These are phyloP conservation scores for Loxodonta africana DNA, from an alignment of 2,113 vertebrate genomes.

Conservation along the genomic window DNA sequence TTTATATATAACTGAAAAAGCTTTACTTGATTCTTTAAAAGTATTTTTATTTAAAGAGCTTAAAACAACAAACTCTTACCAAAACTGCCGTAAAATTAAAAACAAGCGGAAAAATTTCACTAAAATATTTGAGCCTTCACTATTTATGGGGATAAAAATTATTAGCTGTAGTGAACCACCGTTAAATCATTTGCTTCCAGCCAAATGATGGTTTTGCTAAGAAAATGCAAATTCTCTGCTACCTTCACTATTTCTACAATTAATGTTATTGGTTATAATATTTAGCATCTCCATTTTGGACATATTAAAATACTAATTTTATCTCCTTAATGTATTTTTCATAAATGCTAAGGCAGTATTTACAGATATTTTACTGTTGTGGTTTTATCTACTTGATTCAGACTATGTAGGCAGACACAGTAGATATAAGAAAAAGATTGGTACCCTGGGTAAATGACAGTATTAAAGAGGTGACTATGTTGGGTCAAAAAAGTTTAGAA, in stretches of 20 bases:
- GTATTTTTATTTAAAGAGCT: conserved; percentile 42
- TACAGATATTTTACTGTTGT: neutral
- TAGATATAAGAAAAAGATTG: neutral
- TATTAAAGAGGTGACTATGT: neutral
- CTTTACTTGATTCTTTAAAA: conserved; percentile 2
- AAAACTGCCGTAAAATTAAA: neutral
- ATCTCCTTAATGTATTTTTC: conserved; percentile 59
- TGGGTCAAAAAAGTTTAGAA: conserved; percentile 47
- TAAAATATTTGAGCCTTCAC: conserved; percentile 14
- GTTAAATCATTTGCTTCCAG: conserved; percentile 53
- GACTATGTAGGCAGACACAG: neutral
- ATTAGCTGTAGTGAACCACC: neutral
- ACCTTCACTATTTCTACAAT: neutral
- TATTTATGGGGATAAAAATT: conserved; percentile 20
- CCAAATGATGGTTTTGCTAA: conserved; percentile 49
- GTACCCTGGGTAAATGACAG: neutral
- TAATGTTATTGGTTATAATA: conserved; percentile 40
- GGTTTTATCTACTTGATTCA: neutral
- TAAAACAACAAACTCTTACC: neutral
- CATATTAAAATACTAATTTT: conserved; percentile 66
- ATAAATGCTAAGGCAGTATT: neutral
- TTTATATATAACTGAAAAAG: neutral
- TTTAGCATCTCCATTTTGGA: conserved; percentile 50
- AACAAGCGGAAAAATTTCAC: neutral
- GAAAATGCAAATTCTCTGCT: conserved; percentile 54